Conservation (phyloP, 2,797 vertebrate species). For the Mormyrus proboscirostris region DNA sequence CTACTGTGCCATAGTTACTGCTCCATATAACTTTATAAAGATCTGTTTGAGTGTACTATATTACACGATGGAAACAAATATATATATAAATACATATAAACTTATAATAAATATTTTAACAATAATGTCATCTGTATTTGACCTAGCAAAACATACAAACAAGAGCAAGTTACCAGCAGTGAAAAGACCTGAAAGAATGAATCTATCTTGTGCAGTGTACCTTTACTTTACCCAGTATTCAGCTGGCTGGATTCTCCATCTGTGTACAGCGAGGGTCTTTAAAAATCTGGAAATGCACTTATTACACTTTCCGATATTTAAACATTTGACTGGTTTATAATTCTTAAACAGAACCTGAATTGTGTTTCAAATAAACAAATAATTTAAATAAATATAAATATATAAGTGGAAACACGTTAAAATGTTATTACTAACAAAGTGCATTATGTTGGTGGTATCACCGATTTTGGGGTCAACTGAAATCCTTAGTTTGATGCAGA, state of each 20-base stretch:
- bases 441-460: not conserved
- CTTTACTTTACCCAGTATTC: not conserved
- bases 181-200: not conserved
- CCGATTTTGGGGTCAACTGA: not conserved
- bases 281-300: not conserved
- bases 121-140: not conserved
- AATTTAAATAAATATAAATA: not conserved
- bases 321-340: not conserved
- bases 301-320: not conserved
- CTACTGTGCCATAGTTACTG: not conserved
- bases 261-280: not conserved
- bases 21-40: not conserved
- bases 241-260: not conserved
- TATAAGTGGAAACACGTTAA: not conserved
- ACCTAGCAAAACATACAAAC: not conserved
- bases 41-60: not conserved
- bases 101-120: not conserved
- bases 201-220: not conserved
- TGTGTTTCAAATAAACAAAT: not conserved
- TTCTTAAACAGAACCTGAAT: not conserved
- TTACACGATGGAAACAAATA: not conserved
- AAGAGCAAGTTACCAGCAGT: not conserved
- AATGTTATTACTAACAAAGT: not conserved
- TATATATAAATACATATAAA: slow-evolving; percentile 2
- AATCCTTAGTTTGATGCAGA: not conserved